Percentiles rank a stretch among this genome's conserved stretches.
Evolutionary conservation across 2,888 invertebrate species (phyloP).

Genomic region (Macrosoma leucophasiata): DNA sequence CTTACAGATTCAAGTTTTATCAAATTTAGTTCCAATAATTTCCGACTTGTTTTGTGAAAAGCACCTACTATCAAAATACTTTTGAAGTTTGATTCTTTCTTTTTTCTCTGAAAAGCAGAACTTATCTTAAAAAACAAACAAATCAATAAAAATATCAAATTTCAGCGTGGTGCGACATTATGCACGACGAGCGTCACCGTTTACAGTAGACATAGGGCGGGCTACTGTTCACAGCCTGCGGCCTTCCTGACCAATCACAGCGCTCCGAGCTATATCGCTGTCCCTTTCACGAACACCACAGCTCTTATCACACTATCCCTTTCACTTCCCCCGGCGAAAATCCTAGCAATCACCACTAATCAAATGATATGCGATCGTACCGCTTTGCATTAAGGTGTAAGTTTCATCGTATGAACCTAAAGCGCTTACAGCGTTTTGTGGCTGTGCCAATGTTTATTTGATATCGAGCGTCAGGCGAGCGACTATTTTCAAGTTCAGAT

Average conservation of each 20-base stretch:
- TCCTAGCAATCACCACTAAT: constrained; percentile 49
- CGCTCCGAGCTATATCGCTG: constrained; percentile 69
- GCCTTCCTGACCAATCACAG: constrained; percentile 77
- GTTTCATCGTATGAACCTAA: constrained; percentile 30
- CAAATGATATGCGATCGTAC: constrained; percentile 41
- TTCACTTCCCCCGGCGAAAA: constrained; percentile 71
- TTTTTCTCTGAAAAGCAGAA: too few species aligned
- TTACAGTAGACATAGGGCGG: constrained; percentile 76
- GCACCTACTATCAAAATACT: too few species aligned
- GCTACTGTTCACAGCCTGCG: constrained; percentile 76
- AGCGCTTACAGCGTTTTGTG: constrained; percentile 55
- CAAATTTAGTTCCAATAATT: too few species aligned
- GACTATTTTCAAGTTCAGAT: constrained; percentile 76
- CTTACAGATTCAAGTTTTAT: constrained; percentile 4
- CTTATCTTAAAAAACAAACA: not conserved
- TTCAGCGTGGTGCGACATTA: constrained; percentile 47
- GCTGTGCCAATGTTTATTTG: constrained; percentile 63
- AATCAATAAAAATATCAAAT: constrained; percentile 23
- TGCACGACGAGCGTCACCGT: constrained; percentile 50
- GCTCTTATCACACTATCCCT: constrained; percentile 48
- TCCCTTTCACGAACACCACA: constrained; percentile 42
- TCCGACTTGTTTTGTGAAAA: too few species aligned
- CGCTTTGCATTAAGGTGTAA: constrained; percentile 33
- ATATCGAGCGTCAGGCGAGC: constrained; percentile 74
- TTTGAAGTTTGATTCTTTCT: too few species aligned